Base-by-base conservation (phyloP, 2,113 vertebrate species). In the Phalacrocorax carbo region DNA sequence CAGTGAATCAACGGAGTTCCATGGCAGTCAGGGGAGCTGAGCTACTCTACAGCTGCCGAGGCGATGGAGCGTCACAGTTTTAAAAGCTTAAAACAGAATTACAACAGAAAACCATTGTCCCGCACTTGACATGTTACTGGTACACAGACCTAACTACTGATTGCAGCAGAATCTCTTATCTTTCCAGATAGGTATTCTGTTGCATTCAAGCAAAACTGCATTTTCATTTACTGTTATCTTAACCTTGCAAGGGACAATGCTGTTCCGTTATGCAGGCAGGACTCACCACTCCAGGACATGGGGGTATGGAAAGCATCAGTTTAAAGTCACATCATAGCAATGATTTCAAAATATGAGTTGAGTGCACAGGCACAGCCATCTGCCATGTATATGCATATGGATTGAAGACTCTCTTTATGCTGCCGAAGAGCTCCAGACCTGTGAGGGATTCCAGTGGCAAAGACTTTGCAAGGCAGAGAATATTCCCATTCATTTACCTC, bases 401-500 rank as follows among this genome's bases (percentile, higher is more conserved):
- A 36, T 6, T 60, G 80, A 80, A 76, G 66, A 26, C 62, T 82
- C 85, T 61, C 68, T 94, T 23, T 44, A 15, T 2, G 4, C 86
- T 68, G 87, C 71, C 68, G 80, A 21, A 62, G 25, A 55, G 62
- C 52, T 57, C 40, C 72, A 72, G 57, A 68, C 16, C 62, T 4
- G 0, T 0, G 0, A 69, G 46, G 38, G 52, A 91, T 95, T 94
- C 90, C 94, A 91, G 77, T 69, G 76, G 87, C 76, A 89, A 84
- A 87, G 54, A 58, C 68, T 89, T 73, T 64, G 23, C 71, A 58
- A 34, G 27, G 4, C 15, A 6, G 46, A 93, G 64, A 93, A 84
- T 95, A 91, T 89, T 84, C 69, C 77, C 54, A 87, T 86, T 93
- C 87, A 86, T 91, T 81, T 80, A 57, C 46, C 40, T 60, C 77